Evolutionary conservation across 2,113 vertebrate genomes (phyloP).

Genomic region (Regulus satrapa): DNA sequence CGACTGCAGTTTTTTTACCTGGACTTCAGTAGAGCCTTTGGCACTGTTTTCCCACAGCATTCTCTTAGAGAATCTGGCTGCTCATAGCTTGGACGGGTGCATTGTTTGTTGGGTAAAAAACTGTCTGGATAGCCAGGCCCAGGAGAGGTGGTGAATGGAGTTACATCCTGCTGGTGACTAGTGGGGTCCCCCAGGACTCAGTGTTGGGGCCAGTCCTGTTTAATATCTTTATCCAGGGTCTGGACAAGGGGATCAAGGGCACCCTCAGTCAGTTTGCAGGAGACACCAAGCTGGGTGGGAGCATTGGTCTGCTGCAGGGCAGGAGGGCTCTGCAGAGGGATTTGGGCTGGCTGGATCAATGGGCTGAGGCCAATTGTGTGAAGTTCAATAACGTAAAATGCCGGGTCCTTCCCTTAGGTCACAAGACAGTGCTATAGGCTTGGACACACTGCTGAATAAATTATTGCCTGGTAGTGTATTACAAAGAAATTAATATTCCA

Average conservation of each 20-base stretch:
- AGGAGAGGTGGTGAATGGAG: not conserved
- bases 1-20: not conserved
- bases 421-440: not conserved
- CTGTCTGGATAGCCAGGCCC: not conserved
- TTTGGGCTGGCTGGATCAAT: not conserved
- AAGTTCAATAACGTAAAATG: not conserved
- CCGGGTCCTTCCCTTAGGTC: not conserved
- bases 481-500: not conserved
- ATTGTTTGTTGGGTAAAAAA: not conserved
- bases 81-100: not conserved
- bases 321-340: not conserved
- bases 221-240: not conserved
- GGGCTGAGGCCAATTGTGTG: accelerated
- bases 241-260: no score
- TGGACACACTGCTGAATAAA: not conserved
- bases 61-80: not conserved
- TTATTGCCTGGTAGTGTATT: not conserved
- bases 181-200: not conserved
- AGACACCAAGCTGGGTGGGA: not conserved
- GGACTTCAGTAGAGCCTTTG: not conserved
- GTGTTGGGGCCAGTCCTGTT: not conserved
- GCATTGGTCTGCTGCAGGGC: not conserved
- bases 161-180: not conserved
- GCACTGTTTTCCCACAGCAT: not conserved
- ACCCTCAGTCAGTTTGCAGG: not conserved